Evolutionary conservation across 64 coral and sea anemone species (phyloP).

Genomic region (Hydrozoanthus tunicans): DNA sequence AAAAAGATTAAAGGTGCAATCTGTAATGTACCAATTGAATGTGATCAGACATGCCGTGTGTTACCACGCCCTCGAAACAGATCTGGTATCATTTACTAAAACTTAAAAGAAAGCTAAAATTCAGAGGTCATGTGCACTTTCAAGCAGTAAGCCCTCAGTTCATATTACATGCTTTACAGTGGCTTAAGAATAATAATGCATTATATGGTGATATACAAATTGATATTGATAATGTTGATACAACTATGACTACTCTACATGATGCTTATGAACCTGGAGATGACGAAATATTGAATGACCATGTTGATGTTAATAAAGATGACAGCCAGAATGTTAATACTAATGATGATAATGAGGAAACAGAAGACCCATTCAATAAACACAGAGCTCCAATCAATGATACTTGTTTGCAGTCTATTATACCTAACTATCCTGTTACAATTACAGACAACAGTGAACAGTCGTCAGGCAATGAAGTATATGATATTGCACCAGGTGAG

Average conservation of each 20-base stretch:
- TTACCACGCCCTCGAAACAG: conserved; percentile 19
- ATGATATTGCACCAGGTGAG: conserved; percentile 19
- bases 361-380: conserved; percentile 13
- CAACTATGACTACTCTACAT: conserved; percentile 20
- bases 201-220: conserved; percentile 50
- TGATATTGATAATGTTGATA: conserved; percentile 39
- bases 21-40: conserved; percentile 39
- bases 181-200: conserved; percentile 32
- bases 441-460: conserved; percentile 13
- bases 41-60: conserved; percentile 27
- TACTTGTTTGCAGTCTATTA: conserved; percentile 3
- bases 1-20: conserved; percentile 21
- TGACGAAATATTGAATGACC: not conserved
- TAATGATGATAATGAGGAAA: conserved; percentile 3
- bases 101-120: conserved; percentile 60
- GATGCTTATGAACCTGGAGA: conserved; percentile 2
- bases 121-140: conserved; percentile 57
- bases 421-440: conserved; percentile 16
- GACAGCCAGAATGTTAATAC: conserved; percentile 19
- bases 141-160: conserved; percentile 37
- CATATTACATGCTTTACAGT: conserved; percentile 33
- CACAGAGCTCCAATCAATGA: conserved; percentile 26
- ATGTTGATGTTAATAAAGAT: conserved; percentile 14
- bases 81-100: conserved; percentile 58
- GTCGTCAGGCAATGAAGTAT: conserved; percentile 15